Base-by-base conservation (phyloP, 2,797 vertebrate genomes). In the Pyrocephalus nanus region DNA sequence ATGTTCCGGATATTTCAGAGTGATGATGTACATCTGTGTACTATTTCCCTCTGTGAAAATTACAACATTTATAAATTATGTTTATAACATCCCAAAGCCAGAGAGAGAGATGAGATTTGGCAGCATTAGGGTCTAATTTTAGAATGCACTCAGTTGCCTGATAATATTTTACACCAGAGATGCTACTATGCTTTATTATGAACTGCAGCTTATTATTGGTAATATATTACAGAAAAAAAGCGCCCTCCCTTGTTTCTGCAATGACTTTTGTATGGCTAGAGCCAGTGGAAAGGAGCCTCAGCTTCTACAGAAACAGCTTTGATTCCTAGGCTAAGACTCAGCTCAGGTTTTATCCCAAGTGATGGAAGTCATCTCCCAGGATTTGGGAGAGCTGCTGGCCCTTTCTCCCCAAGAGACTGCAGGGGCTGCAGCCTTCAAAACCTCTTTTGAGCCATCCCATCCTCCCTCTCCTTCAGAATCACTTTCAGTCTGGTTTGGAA, bases 41-140 rank as follows among this genome's bases (percentile, higher is more conserved):
- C 16, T 75, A 54, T 86, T 92, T 95, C 61, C 66, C 61, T 86
- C 85, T 66, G 72, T 85, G 72, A 80, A 94, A 93, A 93, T 83
- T 85, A 58, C 19, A 84, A 12, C 20, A 57, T 74, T 65, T 77
- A 69, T 82, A 66, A 91, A 75, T 69, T 92, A 81, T 74, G 47
- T 57, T 86, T 86, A 36, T 83, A 92, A 65, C 69, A 69, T 48
- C 65, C 40, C n/a, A 65, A 89, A 95, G 72, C 38, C 32, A 32
- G 53, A 76, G 57, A 76, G 36, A 92, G 34, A 80, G 10, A 80
- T 64, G 66, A 75, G 48, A 79, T 75, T 58, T 90, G 60, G 22
- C 29, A 62, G 29, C 6, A 4, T 55, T 71, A 81, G 21, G 9
- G 25, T 66, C 47, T 91, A 83, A 92, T 78, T 93, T 93, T 86